phyloP scores from a whole-genome alignment of 2,113 vertebrate species.

The Myxocyprinus asiaticus region DNA sequence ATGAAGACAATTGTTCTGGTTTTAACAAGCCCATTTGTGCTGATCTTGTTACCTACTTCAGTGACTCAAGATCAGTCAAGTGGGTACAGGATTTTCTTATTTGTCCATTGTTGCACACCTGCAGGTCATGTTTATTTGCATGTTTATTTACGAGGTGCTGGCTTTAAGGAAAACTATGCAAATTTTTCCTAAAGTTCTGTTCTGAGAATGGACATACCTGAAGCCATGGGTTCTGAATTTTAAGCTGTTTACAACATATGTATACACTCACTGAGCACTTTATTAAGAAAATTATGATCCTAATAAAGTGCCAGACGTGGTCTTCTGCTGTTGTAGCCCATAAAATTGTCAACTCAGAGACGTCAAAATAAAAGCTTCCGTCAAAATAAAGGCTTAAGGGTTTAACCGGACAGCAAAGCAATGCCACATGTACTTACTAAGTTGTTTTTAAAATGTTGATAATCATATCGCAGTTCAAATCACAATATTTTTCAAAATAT shows the following conservation, averaged over 20 bases:
- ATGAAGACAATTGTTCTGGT: neutral
- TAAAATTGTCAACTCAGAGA: too few species aligned
- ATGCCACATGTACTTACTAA: too few species aligned
- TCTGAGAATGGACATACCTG: neutral
- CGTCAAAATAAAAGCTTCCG: too few species aligned
- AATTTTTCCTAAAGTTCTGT: slow-evolving; percentile 1
- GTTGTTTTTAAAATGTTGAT: too few species aligned
- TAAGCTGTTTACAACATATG: neutral
- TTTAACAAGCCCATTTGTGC: neutral
- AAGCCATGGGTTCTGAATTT: neutral
- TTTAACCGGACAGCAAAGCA: too few species aligned
- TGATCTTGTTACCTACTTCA: slow-evolving; percentile 10
- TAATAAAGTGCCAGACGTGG: too few species aligned
- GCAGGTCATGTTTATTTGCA: slow-evolving; percentile 1
- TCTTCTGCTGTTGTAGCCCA: too few species aligned
- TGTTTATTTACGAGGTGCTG: slow-evolving; percentile 2
- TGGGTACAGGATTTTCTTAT: neutral
- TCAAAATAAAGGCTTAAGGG: too few species aligned
- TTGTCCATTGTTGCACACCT: slow-evolving; percentile 6
- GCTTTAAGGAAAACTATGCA: slow-evolving; percentile 21
- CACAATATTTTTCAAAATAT: too few species aligned
- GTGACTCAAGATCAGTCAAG: neutral
- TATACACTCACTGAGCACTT: too few species aligned
- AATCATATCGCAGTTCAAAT: too few species aligned
- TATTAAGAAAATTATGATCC: too few species aligned